These are phyloP conservation scores for Bubo blakistoni DNA, from an alignment of 2,113 vertebrate genomes.

Conservation along the genomic window DNA sequence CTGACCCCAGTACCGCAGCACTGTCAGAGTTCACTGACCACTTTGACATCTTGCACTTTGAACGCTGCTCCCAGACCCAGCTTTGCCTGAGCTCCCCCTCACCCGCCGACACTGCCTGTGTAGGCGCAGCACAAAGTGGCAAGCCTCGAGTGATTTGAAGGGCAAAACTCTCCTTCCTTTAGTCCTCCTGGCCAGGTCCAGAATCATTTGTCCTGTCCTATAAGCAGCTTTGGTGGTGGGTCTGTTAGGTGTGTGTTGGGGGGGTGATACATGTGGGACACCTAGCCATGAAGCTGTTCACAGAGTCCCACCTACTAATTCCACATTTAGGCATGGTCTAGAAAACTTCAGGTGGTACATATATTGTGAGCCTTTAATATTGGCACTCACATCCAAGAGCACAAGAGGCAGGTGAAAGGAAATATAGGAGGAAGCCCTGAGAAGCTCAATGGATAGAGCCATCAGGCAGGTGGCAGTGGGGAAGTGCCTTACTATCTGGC, in stretches of 20 bases:
- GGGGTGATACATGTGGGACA: neutral
- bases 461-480: neutral
- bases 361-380: neutral
- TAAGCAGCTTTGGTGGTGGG: neutral
- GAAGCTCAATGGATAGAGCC: neutral
- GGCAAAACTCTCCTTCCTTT: neutral
- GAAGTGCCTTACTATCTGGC: neutral
- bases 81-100: accelerated
- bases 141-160: neutral
- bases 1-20: accelerated
- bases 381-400: neutral
- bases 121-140: too few species aligned
- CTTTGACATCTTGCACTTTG: neutral
- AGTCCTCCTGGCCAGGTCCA: neutral
- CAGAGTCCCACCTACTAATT: neutral
- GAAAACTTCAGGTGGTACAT: neutral
- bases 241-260: neutral
- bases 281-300: neutral
- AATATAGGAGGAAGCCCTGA: neutral
- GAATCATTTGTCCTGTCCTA: neutral
- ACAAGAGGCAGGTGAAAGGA: neutral
- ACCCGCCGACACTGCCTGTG: accelerated
- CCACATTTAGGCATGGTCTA: neutral
- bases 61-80: accelerated
- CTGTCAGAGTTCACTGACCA: accelerated